Conservation (phyloP, 1,140 invertebrate species). For the Atta texana region DNA sequence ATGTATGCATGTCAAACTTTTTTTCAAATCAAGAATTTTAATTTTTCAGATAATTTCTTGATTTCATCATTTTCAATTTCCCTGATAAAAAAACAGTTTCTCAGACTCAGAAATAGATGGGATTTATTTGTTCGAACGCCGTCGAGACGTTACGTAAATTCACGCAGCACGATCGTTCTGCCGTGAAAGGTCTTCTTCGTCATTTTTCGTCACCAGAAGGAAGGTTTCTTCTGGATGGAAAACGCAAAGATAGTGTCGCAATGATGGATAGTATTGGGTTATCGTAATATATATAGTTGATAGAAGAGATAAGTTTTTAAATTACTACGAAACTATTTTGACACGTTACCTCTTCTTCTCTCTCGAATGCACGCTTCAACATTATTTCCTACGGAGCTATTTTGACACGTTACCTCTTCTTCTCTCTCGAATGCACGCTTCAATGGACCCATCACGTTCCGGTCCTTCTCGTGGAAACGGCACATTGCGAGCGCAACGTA, state of each 20-base stretch:
- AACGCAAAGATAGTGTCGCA: not conserved
- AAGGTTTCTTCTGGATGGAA: not conserved
- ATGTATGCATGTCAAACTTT: no score
- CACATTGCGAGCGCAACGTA: not conserved
- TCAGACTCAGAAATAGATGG: not conserved
- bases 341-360: constrained; percentile 3
- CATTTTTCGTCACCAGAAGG: not conserved
- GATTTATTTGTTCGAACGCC: not conserved
- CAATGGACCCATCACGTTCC: not conserved
- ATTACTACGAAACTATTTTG: not conserved
- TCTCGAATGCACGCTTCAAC: not conserved
- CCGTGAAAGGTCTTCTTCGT: not conserved
- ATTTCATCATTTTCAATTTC: no score
- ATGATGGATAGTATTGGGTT: not conserved
- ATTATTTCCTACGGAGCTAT: not conserved
- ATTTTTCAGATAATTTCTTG: no score
- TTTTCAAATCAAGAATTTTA: no score
- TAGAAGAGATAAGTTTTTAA: not conserved
- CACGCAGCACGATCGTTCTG: not conserved
- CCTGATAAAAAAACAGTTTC: no score
- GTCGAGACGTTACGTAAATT: not conserved
- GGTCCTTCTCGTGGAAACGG: not conserved
- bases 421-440: not conserved
- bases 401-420: constrained; percentile 17
- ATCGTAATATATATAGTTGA: not conserved